These are phyloP conservation scores for Gallinago nigripennis DNA, from an alignment of 2,797 vertebrate genomes.

Conservation along the genomic window DNA sequence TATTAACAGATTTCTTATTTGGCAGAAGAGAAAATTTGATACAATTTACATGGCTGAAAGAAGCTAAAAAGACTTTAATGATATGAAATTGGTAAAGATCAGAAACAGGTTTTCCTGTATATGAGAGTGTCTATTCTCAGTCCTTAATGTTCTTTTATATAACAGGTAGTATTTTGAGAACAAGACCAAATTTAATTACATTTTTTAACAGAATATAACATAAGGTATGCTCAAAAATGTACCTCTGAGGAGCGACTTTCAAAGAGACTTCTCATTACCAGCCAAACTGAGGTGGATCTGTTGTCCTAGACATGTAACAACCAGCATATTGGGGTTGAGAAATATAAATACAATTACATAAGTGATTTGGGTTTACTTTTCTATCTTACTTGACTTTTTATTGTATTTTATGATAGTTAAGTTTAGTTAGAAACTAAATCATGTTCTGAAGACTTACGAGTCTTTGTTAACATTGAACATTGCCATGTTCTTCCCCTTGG, in stretches of 20 bases:
- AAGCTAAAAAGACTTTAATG: not conserved
- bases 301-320: not conserved
- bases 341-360: not conserved
- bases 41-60: not conserved
- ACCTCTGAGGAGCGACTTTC: not conserved
- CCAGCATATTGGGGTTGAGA: not conserved
- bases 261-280: not conserved
- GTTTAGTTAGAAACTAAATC: not conserved
- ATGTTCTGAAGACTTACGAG: fast-evolving
- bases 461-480: not conserved
- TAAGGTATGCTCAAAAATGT: not conserved
- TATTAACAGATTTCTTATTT: not conserved
- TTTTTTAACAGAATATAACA: not conserved
- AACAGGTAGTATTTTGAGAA: not conserved
- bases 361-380: not conserved
- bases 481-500: not conserved
- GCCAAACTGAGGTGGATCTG: not conserved
- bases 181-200: not conserved
- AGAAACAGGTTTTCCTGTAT: not conserved
- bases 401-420: not conserved
- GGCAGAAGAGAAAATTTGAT: not conserved
- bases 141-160: not conserved
- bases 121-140: not conserved
- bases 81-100: not conserved
- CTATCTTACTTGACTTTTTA: not conserved